Percentiles rank a stretch among this genome's conserved stretches.
These are phyloP conservation scores for Sisyra terminalis DNA, from an alignment of 2,888 invertebrate species.

Conservation along the genomic window DNA sequence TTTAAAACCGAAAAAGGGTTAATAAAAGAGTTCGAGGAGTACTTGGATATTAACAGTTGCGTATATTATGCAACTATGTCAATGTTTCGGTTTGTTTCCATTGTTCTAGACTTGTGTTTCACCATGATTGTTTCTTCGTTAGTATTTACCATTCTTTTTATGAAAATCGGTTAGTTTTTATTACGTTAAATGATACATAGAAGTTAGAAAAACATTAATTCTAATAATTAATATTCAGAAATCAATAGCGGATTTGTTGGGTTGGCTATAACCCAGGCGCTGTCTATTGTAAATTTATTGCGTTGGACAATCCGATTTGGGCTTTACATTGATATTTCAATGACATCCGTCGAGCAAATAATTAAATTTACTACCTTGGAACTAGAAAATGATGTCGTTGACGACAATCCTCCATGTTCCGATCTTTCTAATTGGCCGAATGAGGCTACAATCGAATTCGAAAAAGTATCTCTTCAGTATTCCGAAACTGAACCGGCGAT, in stretches of 20 bases:
- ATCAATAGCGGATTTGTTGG: constrained; percentile 29
- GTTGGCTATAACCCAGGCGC: constrained; percentile 33
- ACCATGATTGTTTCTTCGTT: constrained; percentile 46
- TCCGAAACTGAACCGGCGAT: constrained; percentile 41
- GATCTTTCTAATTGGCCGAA: constrained; percentile 44
- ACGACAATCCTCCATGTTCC: constrained; percentile 11
- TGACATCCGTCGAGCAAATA: constrained; percentile 50
- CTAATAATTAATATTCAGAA: no score
- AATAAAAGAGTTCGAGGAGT: constrained; percentile 35
- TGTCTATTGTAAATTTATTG: constrained; percentile 30
- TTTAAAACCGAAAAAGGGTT: constrained; percentile 42
- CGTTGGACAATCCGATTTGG: constrained; percentile 54
- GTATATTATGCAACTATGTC: constrained; percentile 57
- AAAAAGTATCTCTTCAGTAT: constrained; percentile 44
- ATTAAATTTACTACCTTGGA: constrained; percentile 40
- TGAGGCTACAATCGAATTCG: constrained; percentile 39
- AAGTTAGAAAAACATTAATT: no score
- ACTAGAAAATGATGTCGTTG: constrained; percentile 21
- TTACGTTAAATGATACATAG: no score
- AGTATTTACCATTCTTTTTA: constrained; percentile 44
- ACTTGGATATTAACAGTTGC: constrained; percentile 46
- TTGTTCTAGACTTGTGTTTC: constrained; percentile 54
- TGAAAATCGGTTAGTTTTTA: constrained; percentile 17
- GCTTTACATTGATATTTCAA: constrained; percentile 43
- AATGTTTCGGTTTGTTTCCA: constrained; percentile 52